Evolutionary conservation across 2,797 vertebrate species (phyloP).

Genomic region (Dipus sagitta): DNA sequence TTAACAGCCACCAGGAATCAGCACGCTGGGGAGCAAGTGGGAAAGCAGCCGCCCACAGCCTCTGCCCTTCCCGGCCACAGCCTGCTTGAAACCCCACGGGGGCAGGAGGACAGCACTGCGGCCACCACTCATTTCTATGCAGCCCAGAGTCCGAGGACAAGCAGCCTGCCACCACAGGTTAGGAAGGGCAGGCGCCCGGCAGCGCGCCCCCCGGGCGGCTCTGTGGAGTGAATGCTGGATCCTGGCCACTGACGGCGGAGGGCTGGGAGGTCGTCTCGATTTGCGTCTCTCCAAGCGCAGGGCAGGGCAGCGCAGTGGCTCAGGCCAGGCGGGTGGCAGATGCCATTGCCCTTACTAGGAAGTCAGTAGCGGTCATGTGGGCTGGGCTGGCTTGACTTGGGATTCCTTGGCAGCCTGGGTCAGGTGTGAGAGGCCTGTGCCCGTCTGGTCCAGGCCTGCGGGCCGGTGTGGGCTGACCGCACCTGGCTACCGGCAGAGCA

Average conservation of each 20-base stretch:
- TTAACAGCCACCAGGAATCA: slow-evolving; percentile 86
- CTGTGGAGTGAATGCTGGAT: slow-evolving; percentile 11
- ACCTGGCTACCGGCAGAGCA: slow-evolving; percentile 73
- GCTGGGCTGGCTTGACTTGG: slow-evolving; percentile 1
- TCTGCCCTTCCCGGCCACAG: slow-evolving; percentile 53
- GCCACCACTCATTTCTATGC: slow-evolving; percentile 83
- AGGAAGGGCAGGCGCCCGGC: slow-evolving; percentile 75
- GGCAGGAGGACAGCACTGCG: slow-evolving; percentile 79
- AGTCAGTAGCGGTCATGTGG: slow-evolving; percentile 52
- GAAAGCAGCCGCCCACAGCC: slow-evolving; percentile 76
- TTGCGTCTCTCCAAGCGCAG: background rate
- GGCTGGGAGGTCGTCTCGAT: background rate
- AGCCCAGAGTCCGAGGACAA: slow-evolving; percentile 74
- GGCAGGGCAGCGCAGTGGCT: background rate
- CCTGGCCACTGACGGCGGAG: background rate
- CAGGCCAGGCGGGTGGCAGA: slow-evolving; percentile 40
- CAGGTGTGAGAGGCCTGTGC: slow-evolving; percentile 16
- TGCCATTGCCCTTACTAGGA: slow-evolving; percentile 54
- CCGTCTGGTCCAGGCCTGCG: slow-evolving; percentile 35
- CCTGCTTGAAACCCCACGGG: slow-evolving; percentile 79
- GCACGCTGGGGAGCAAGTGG: slow-evolving; percentile 86
- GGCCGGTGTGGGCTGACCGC: slow-evolving; percentile 51
- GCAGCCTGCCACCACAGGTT: slow-evolving; percentile 63
- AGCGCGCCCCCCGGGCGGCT: slow-evolving; percentile 65
- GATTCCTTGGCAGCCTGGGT: slow-evolving; percentile 62